Evolutionary conservation across 2,113 vertebrate species (phyloP).

Genomic region (Pungitius pungitius): DNA sequence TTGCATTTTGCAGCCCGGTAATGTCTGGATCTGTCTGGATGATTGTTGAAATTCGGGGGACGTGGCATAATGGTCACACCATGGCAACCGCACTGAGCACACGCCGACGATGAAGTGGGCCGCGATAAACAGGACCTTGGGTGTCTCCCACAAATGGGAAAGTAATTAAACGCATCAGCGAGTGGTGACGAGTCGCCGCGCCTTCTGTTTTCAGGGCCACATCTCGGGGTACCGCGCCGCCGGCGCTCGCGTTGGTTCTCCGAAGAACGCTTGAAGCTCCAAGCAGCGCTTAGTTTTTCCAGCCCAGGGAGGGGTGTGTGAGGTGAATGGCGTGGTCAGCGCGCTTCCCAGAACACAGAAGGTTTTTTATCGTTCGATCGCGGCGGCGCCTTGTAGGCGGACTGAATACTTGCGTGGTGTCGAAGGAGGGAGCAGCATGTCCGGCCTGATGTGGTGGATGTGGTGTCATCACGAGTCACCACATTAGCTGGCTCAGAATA

Average conservation of each 20-base stretch:
- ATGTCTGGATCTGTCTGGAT: slow-evolving; percentile 49
- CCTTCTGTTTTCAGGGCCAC: slow-evolving; percentile 63
- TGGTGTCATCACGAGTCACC: slow-evolving; percentile 38
- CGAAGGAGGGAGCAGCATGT: slow-evolving; percentile 11
- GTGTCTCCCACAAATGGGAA: slow-evolving; percentile 69
- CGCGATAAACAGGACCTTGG: slow-evolving; percentile 73
- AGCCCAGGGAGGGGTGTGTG: slow-evolving; percentile 11
- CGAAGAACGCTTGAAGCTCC: slow-evolving; percentile 25
- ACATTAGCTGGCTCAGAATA: slow-evolving; percentile 21
- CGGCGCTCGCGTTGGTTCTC: slow-evolving; percentile 25
- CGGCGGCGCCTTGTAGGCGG: background rate
- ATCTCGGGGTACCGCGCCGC: slow-evolving; percentile 25
- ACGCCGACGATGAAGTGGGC: slow-evolving; percentile 70
- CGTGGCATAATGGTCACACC: slow-evolving; percentile 63
- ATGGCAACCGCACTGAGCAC: slow-evolving; percentile 70
- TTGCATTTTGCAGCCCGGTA: slow-evolving; percentile 35
- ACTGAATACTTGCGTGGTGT: background rate
- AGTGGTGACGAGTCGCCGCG: slow-evolving; percentile 35
- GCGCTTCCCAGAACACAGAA: slow-evolving; percentile 21
- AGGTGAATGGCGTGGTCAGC: slow-evolving; percentile 11
- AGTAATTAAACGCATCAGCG: slow-evolving; percentile 71
- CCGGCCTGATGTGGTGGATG: slow-evolving; percentile 12
- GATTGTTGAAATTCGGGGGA: slow-evolving; percentile 77
- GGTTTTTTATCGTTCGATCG: slow-evolving; percentile 13
- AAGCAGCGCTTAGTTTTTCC: slow-evolving; percentile 29